phyloP scores from a whole-genome alignment of 2,888 invertebrate genomes.

The Nemotelus nigrinus region DNA sequence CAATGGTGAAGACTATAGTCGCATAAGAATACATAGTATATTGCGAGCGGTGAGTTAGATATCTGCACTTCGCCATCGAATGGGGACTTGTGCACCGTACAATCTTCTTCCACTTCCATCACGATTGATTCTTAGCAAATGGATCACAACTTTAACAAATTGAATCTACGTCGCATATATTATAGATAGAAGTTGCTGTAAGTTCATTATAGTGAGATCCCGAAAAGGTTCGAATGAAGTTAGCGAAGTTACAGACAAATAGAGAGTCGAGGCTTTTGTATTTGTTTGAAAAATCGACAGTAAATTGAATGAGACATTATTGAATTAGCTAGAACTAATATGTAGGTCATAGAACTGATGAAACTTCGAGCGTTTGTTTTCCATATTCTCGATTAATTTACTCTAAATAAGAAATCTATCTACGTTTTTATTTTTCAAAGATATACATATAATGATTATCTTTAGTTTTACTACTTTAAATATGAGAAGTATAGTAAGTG shows the following conservation, averaged over 20 bases:
- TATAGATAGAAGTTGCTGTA: conserved; percentile 10
- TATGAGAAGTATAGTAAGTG: too few species aligned
- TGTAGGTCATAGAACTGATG: too few species aligned
- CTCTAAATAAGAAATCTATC: too few species aligned
- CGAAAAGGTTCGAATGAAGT: conserved; percentile 3
- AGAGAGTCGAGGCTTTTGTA: too few species aligned
- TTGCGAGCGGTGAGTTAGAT: neutral
- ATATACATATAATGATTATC: too few species aligned
- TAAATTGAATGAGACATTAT: too few species aligned
- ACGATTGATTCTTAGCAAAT: conserved; percentile 37
- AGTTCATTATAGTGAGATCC: conserved; percentile 17
- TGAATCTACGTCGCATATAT: conserved; percentile 29
- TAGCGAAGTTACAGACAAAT: neutral
- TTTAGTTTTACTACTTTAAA: too few species aligned
- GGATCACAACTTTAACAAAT: conserved; percentile 37
- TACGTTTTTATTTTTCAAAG: too few species aligned
- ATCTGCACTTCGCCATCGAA: neutral
- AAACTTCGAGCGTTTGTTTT: too few species aligned
- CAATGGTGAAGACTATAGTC: neutral
- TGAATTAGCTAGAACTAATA: too few species aligned
- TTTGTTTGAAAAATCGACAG: too few species aligned
- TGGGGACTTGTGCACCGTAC: neutral
- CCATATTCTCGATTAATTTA: too few species aligned
- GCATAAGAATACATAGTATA: neutral
- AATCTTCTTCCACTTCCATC: conserved; percentile 16